Evolutionary conservation across 1,140 invertebrate species (phyloP).

Genomic region (Papilio polyxenes): DNA sequence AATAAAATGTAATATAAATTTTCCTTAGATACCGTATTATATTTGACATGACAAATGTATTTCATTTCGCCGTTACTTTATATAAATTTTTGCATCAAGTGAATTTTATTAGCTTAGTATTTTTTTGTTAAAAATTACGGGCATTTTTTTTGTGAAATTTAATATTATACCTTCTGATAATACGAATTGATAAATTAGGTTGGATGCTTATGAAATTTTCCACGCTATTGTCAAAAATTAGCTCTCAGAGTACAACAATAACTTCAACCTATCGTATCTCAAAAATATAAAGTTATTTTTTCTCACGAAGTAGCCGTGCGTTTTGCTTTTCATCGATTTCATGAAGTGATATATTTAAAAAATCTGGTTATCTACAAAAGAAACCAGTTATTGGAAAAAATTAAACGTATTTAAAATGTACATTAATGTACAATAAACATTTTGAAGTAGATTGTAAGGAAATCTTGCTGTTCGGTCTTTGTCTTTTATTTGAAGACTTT

Average conservation of each 20-base stretch:
- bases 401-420: not conserved
- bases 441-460: not conserved
- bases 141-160: not conserved
- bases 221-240: not conserved
- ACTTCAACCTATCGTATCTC: not conserved
- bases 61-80: not conserved
- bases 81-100: not conserved
- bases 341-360: no score
- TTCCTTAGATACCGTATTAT: constrained; percentile 15
- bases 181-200: no score
- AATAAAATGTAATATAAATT: constrained; percentile 30
- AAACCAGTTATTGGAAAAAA: no score
- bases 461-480: not conserved
- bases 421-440: not conserved
- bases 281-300: not conserved
- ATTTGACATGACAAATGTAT: constrained; percentile 27
- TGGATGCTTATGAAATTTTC: no score
- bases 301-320: not conserved
- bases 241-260: not conserved
- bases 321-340: no score
- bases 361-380: no score
- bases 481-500: constrained; percentile 12
- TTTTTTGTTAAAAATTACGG: not conserved
- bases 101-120: not conserved
- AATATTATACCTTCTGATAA: not conserved